Conservation (phyloP, 1,140 invertebrate genomes). For the Liolophura sinensis region DNA sequence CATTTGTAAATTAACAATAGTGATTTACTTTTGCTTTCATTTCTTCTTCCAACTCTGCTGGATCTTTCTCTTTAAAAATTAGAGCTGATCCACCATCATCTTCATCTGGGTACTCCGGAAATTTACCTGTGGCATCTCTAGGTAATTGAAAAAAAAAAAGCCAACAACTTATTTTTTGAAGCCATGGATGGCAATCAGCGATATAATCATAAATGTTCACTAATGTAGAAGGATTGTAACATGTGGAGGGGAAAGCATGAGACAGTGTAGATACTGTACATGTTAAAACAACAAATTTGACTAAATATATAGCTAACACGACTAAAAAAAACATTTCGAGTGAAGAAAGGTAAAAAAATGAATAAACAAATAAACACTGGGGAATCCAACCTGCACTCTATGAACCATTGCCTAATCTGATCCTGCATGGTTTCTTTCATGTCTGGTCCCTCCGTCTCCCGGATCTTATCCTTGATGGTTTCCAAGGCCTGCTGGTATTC, state of each 20-base stretch:
- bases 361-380: too few relatives aligned
- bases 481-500: conserved; percentile 63
- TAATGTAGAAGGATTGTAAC: too few relatives aligned
- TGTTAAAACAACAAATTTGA: too few relatives aligned
- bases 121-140: conserved; percentile 73
- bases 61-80: conserved; percentile 69
- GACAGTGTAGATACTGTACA: too few relatives aligned
- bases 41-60: conserved; percentile 57
- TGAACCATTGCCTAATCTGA: conserved; percentile 84
- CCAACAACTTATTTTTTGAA: conserved; percentile 4
- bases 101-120: conserved; percentile 88
- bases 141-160: not conserved
- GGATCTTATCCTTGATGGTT: conserved; percentile 58
- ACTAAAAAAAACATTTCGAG: too few relatives aligned
- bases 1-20: conserved; percentile 3
- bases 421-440: conserved; percentile 70
- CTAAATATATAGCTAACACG: too few relatives aligned
- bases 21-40: conserved; percentile 49
- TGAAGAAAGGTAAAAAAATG: too few relatives aligned
- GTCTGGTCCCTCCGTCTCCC: conserved; percentile 66
- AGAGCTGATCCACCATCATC: conserved; percentile 84
- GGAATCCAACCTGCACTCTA: conserved; percentile 62
- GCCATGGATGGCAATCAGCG: not conserved
- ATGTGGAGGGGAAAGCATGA: too few relatives aligned
- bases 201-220: not conserved